phyloP scores from a whole-genome alignment of 1,140 invertebrate species.

The Ostrea denselamellosa region DNA sequence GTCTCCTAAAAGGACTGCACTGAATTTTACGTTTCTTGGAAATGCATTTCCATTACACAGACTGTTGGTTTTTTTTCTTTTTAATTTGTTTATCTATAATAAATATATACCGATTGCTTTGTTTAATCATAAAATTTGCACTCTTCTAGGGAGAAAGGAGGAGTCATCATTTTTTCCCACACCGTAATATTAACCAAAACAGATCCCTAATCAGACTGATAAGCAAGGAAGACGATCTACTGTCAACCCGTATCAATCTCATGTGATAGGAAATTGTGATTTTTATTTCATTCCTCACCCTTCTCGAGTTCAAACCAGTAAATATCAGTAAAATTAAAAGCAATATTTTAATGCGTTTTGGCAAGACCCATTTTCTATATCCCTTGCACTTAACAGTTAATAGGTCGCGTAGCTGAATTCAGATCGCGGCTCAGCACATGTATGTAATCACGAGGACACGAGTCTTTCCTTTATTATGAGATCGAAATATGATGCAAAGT shows the following conservation, averaged over 20 bases:
- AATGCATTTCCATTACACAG: too few species aligned
- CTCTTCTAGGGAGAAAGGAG: background rate
- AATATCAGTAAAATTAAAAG: conserved; percentile 24
- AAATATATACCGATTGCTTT: too few species aligned
- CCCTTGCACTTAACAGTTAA: background rate
- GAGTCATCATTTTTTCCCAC: background rate
- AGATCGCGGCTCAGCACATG: background rate
- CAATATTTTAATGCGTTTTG: background rate
- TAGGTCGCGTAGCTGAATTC: background rate
- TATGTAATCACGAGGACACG: background rate
- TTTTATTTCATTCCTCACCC: conserved; percentile 28
- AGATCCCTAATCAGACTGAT: background rate
- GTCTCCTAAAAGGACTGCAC: too few species aligned
- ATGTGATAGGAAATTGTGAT: background rate
- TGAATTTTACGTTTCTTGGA: too few species aligned
- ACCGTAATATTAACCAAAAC: background rate
- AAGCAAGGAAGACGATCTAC: conserved; percentile 9
- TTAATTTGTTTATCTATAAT: too few species aligned
- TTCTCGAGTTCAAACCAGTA: background rate
- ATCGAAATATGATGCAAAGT: background rate
- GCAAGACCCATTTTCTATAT: background rate
- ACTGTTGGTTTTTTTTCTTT: too few species aligned
- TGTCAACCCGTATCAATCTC: conserved; percentile 34
- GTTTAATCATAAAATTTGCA: too few species aligned
- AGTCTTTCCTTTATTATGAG: background rate